These are phyloP conservation scores for Sphenopsis melanotis DNA, from an alignment of 2,797 vertebrate species.

Conservation along the genomic window DNA sequence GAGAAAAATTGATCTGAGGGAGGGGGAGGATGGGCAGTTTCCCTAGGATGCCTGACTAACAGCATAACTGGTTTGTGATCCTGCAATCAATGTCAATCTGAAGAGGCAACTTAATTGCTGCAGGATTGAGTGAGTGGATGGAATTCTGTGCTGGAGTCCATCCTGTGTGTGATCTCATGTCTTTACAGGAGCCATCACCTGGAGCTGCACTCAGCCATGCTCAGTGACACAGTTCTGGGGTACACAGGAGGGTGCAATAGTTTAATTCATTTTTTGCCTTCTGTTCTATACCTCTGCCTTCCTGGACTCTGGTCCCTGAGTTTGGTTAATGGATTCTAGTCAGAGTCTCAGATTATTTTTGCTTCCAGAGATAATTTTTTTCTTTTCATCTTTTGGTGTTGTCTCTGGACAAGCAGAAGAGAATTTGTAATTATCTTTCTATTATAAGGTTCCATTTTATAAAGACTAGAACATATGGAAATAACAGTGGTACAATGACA, in stretches of 20 bases:
- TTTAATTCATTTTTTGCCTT: not conserved
- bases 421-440: not conserved
- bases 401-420: not conserved
- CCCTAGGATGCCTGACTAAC: not conserved
- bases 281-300: not conserved
- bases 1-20: not conserved
- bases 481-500: not conserved
- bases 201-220: not conserved
- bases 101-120: not conserved
- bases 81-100: not conserved
- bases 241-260: not conserved
- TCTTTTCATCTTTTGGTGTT: not conserved
- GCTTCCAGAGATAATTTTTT: not conserved
- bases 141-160: not conserved
- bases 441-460: not conserved
- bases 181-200: not conserved
- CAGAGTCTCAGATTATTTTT: not conserved
- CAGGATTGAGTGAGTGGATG: not conserved
- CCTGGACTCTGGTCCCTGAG: not conserved
- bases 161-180: not conserved
- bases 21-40: not conserved
- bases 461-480: not conserved
- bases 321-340: not conserved
- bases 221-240: accelerated
- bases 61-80: not conserved